Evolutionary conservation across 30 jellyfish, hydroid and myxozoan species (phyloP).

Genomic region (Aurelia coerulea): DNA sequence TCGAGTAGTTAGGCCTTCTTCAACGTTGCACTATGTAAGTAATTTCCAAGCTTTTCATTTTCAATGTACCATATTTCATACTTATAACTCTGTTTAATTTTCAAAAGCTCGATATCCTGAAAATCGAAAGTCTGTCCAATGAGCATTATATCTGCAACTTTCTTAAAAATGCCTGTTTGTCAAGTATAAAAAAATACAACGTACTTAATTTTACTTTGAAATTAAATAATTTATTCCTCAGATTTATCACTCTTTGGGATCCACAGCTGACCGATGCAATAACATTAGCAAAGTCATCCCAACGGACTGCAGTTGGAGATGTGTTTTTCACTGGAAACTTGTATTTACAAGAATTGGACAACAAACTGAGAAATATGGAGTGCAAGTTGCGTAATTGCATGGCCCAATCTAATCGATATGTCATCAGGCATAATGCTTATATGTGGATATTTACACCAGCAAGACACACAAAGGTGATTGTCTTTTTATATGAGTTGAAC

Average conservation of each 20-base stretch:
- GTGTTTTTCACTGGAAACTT: background rate
- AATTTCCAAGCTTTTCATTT: too few relatives aligned
- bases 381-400: slow-evolving; percentile 11
- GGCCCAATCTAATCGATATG: slow-evolving; percentile 1
- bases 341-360: background rate
- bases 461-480: background rate
- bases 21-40: too few relatives aligned
- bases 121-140: too few relatives aligned
- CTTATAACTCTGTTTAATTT: too few relatives aligned
- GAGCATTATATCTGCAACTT: too few relatives aligned
- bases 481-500: too few relatives aligned
- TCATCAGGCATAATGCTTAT: slow-evolving; percentile 5
- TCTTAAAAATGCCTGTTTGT: too few relatives aligned
- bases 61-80: too few relatives aligned
- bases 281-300: background rate
- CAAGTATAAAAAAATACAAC: background rate
- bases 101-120: too few relatives aligned
- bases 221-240: background rate
- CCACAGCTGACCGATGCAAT: background rate
- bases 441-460: slow-evolving; percentile 5
- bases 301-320: background rate
- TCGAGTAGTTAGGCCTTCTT: too few relatives aligned
- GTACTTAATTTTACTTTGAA: background rate
- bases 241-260: slow-evolving; percentile 5
- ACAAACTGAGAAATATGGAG: background rate